Evolutionary conservation across 2,888 invertebrate species (phyloP), one percentile per base, ranked within the genome.

Genomic region (Drosophila subsilvestris): DNA sequence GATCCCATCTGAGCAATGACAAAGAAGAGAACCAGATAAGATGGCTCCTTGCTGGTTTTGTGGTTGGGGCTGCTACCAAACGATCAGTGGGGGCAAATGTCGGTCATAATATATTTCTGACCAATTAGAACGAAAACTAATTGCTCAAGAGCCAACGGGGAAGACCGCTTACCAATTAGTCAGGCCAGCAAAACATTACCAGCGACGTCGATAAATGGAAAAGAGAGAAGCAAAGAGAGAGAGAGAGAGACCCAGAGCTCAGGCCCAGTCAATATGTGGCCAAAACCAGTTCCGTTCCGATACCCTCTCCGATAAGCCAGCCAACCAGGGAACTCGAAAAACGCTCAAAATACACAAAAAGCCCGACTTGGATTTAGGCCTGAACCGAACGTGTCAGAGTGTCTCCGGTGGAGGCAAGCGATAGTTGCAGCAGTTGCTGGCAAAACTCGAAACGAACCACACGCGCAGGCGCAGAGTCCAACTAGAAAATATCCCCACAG

Each of bases 61-160:
- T 17, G 27, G 37, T 32, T 20, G 25, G 47, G 20, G 45, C 22
- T 48, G 18, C 32, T 51, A n/a, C 50, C 25, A 10, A 27, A 45
- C 61, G 69, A 69, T 75, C 77, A 42, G 44, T 42, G 18, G 50
- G 47, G 20, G 78, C 76, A 80, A 81, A 80, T 83, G 81, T 82
- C 80, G 82, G 84, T 76, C 78, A 84, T 83, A 86, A 83, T 85
- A 86, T 69, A 82, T 80, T 84, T 86, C 80, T 85, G 85, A 85
- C 85, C 85, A 85, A 85, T 85, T 85, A 85, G 85, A 85, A 85
- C 75, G 74, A 71, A 73, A 76, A 82, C 85, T 85, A 85, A 86
- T 85, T 85, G 86, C 86, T 85, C 86, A 80, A 80, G 74, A 77
- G 77, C 75, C 86, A 76, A 82, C 79, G 80, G 80, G 14, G 55